Evolutionary conservation across 2,888 invertebrate species (phyloP), one percentile per base, ranked within the genome.

Genomic region (Cephus rjabovi): DNA sequence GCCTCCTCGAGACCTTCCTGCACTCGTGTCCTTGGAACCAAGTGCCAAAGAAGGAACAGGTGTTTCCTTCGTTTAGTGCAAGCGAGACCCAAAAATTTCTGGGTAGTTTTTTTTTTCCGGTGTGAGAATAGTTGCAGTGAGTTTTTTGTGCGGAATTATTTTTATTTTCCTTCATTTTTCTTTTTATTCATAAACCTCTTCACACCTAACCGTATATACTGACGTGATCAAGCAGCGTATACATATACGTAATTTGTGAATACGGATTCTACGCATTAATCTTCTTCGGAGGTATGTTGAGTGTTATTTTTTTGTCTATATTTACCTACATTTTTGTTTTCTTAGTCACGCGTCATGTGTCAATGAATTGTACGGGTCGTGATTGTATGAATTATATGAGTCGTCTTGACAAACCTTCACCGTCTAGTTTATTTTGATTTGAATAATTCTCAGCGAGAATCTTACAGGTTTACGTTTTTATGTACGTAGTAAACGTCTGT

Each of bases 51-150:
- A 33, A 31, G 71, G 71, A 33, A 71, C 71, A 71, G 71, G 71
- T 71, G 71, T 71, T 71, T 30, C 71, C 71, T 71, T 33, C 33
- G 71, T 71, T 56, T 56, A 56, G 40, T 56, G 40, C 40, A 6
- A 56, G 6, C 40, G 23, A 23, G 23, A 56, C 6, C 40, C 15
- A 56, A 23, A 40, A 56, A 9, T 56, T 56, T 9, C 9, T 56
- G 40, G 23, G 15, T 9, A 15, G 40, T 56, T 56, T 15, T 40
- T 40, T 40, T 12, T 34, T 4, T 34, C 12, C 40, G 40, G 40
- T 56, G 40, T 23, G 6, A 56, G 2, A 23, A 23, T 56, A 56
- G 23, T 56, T 56, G 40, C 40, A 56, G 40, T 56, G 40, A 56
- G 40, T 56, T 56, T 23, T 40, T 56, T 23, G 40, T 56, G 40